These are phyloP conservation scores for Diadromus collaris DNA, from an alignment of 2,888 invertebrate genomes.

Conservation along the genomic window DNA sequence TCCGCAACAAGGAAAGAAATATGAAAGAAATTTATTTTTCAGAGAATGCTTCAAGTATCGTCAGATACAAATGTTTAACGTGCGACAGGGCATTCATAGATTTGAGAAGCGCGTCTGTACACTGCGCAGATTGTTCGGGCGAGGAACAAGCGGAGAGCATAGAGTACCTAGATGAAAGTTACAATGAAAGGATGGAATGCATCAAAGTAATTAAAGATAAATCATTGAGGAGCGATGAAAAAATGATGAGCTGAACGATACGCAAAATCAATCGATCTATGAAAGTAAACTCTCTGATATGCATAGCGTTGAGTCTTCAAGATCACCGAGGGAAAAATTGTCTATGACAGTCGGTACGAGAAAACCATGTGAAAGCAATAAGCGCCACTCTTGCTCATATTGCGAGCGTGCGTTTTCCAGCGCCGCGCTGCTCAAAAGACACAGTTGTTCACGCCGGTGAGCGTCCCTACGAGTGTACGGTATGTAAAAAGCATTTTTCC, in stretches of 20 bases:
- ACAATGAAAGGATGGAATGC: slow-evolving; percentile 20
- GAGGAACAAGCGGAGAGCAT: slow-evolving; percentile 6
- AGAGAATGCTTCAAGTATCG: slow-evolving; percentile 32
- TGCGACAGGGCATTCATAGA: slow-evolving; percentile 60
- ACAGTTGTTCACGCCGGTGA: slow-evolving; percentile 63
- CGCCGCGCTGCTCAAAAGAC: slow-evolving; percentile 58
- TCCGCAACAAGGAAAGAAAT: not conserved
- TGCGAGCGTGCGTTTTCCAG: slow-evolving; percentile 61
- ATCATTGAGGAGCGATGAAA: not conserved
- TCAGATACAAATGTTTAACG: slow-evolving; percentile 64
- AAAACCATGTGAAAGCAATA: slow-evolving; percentile 28
- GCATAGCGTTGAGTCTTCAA: not conserved
- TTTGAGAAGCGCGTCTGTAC: slow-evolving; percentile 58
- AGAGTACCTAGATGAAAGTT: slow-evolving; percentile 40
- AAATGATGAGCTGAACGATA: not conserved
- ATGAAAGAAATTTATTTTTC: slow-evolving; percentile 36
- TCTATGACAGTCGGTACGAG: slow-evolving; percentile 21
- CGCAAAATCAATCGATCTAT: not conserved
- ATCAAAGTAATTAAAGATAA: not conserved
- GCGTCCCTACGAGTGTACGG: slow-evolving; percentile 61
- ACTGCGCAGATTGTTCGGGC: slow-evolving; percentile 58
- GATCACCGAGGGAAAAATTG: slow-evolving; percentile 3
- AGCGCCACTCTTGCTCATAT: slow-evolving; percentile 50
- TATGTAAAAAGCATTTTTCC: slow-evolving; percentile 63
- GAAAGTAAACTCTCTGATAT: not conserved